phyloP scores from a whole-genome alignment of 2,113 vertebrate species.

The Pelecanus crispus region DNA sequence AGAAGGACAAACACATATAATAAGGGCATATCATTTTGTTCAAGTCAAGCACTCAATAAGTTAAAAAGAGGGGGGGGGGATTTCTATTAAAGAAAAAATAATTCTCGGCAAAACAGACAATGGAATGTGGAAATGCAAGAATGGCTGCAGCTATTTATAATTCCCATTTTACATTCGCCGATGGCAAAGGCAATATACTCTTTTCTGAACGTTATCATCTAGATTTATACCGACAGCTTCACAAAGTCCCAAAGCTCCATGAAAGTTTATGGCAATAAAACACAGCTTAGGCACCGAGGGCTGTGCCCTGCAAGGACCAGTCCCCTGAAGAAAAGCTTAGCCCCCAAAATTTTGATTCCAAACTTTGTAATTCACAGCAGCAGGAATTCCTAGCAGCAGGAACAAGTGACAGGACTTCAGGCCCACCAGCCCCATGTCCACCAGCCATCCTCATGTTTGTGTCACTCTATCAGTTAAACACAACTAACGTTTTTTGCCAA shows the following conservation, averaged over 20 bases:
- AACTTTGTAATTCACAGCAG: not conserved
- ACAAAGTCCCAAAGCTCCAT: not conserved
- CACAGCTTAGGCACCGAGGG: not conserved
- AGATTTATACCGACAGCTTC: not conserved
- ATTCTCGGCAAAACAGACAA: not conserved
- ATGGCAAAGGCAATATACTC: not conserved
- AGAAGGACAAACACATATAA: not conserved
- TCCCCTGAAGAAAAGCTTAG: not conserved
- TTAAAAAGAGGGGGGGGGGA: not conserved
- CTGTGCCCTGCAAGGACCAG: not conserved
- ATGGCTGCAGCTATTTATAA: not conserved
- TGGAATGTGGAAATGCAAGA: not conserved
- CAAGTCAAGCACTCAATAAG: not conserved
- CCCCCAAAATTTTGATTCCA: not conserved
- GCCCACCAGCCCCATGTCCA: not conserved
- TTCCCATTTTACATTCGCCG: not conserved
- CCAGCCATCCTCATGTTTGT: accelerated
- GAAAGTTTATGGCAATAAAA: not conserved
- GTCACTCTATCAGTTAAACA: not conserved
- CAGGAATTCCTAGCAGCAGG: not conserved
- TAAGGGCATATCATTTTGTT: not conserved
- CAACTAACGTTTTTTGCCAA: not conserved
- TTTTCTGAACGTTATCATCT: not conserved
- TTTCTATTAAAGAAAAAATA: not conserved
- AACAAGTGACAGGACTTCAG: not conserved